A percentile compares a stretch with the other conserved stretches of the same genome.
Evolutionary conservation across 1,140 invertebrate genomes (phyloP).

Genomic region (Bacillus rossius): DNA sequence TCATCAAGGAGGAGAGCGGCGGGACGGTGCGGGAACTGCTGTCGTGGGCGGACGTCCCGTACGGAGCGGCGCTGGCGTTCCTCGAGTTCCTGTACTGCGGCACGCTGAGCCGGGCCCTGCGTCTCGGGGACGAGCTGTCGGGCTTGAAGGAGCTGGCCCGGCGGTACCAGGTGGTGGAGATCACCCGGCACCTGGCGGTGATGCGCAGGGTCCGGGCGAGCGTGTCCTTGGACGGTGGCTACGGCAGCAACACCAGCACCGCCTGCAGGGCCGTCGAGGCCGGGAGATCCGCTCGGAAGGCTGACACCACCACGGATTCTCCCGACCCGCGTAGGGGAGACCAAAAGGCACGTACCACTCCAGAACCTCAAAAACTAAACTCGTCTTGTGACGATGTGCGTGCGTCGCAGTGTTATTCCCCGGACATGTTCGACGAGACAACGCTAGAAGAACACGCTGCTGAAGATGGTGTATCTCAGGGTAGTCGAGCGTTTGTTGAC

Average conservation of each 20-base stretch:
- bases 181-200: slow-evolving; percentile 14
- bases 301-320: not conserved
- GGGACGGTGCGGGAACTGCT: slow-evolving; percentile 33
- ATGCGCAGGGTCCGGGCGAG: not conserved
- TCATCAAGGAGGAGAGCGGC: slow-evolving; percentile 25
- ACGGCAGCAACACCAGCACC: not conserved
- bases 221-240: not conserved
- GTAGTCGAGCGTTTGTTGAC: not conserved
- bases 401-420: no score
- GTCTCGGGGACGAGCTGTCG: slow-evolving; percentile 17
- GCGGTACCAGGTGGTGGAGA: slow-evolving; percentile 15
- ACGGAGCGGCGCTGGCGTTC: slow-evolving; percentile 37
- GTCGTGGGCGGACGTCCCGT: slow-evolving; percentile 31
- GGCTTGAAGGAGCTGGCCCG: slow-evolving; percentile 31
- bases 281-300: not conserved
- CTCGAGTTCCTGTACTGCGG: slow-evolving; percentile 44
- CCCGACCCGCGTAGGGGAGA: not conserved
- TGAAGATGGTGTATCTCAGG: not conserved
- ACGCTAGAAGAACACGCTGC: not conserved
- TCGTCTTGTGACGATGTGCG: no score
- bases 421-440: not conserved
- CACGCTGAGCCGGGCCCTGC: slow-evolving; percentile 25
- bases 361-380: not conserved
- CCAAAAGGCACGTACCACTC: not conserved
- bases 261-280: not conserved